Evolutionary conservation across 2,888 invertebrate species (phyloP).

Genomic region (Nasonia oneida): DNA sequence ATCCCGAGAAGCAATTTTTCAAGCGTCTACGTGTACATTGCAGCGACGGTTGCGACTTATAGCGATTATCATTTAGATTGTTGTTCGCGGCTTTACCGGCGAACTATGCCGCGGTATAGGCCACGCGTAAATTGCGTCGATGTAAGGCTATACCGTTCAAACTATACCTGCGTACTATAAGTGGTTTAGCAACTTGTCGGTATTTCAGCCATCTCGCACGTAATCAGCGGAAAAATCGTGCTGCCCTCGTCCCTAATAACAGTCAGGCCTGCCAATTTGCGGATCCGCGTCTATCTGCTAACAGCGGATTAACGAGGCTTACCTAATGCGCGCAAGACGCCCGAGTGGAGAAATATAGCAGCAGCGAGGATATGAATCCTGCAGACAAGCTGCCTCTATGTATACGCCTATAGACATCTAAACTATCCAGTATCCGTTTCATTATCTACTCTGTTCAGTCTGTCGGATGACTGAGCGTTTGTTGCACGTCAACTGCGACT

Average conservation of each 20-base stretch:
- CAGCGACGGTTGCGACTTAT: too few relatives aligned
- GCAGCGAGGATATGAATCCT: not conserved
- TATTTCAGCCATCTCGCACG: too few relatives aligned
- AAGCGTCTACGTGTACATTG: too few relatives aligned
- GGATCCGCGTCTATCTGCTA: slow-evolving; percentile 13
- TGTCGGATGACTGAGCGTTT: not conserved
- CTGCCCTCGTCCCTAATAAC: not conserved
- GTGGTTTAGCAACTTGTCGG: too few relatives aligned
- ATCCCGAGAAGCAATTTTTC: too few relatives aligned
- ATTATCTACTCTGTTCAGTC: not conserved
- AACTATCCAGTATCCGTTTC: not conserved
- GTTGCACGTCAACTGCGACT: not conserved
- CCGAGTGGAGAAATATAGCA: not conserved
- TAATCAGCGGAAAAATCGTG: too few relatives aligned
- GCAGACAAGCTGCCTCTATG: not conserved
- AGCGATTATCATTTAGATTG: too few relatives aligned
- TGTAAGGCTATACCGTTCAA: too few relatives aligned
- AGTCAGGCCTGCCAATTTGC: not conserved
- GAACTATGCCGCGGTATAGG: too few relatives aligned
- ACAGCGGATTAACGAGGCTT: slow-evolving; percentile 11
- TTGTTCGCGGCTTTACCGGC: too few relatives aligned
- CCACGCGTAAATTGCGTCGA: too few relatives aligned
- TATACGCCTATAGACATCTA: not conserved
- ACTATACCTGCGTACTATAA: too few relatives aligned
- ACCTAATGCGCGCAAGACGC: not conserved